Evolutionary conservation across 2,113 vertebrate genomes (phyloP).

Genomic region (Zosterops lateralis): DNA sequence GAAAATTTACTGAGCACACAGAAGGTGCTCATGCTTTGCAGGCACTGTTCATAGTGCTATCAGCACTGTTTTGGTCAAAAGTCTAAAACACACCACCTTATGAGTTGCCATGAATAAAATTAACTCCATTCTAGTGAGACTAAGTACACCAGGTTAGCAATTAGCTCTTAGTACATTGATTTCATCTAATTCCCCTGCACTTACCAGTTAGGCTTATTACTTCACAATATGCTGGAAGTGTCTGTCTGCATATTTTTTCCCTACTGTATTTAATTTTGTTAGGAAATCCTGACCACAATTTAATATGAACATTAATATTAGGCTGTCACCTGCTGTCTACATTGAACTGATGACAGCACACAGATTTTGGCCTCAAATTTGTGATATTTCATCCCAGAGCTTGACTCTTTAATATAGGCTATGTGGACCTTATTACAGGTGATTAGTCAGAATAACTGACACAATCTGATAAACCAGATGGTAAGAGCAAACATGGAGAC

Average conservation of each 20-base stretch:
- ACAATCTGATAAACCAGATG: constrained; percentile 25
- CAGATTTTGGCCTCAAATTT: background rate
- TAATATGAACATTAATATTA: background rate
- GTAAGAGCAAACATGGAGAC: background rate
- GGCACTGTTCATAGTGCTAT: background rate
- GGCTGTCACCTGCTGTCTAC: background rate
- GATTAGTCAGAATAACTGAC: background rate
- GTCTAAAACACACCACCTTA: background rate
- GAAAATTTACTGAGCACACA: background rate
- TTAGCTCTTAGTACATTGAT: background rate
- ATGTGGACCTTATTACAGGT: background rate
- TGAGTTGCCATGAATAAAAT: background rate
- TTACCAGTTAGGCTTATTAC: background rate
- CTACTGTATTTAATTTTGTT: background rate
- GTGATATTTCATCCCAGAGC: background rate
- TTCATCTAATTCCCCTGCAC: background rate
- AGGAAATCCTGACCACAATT: background rate
- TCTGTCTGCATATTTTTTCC: background rate
- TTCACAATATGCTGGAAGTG: background rate
- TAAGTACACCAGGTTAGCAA: background rate
- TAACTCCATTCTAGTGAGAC: background rate
- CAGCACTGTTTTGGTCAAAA: background rate
- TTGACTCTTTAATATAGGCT: background rate
- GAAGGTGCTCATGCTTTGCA: background rate
- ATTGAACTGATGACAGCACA: background rate